Evolutionary conservation across 2,888 invertebrate genomes (phyloP), one percentile per base, ranked within the genome.

Genomic region (Papilio demoleus): DNA sequence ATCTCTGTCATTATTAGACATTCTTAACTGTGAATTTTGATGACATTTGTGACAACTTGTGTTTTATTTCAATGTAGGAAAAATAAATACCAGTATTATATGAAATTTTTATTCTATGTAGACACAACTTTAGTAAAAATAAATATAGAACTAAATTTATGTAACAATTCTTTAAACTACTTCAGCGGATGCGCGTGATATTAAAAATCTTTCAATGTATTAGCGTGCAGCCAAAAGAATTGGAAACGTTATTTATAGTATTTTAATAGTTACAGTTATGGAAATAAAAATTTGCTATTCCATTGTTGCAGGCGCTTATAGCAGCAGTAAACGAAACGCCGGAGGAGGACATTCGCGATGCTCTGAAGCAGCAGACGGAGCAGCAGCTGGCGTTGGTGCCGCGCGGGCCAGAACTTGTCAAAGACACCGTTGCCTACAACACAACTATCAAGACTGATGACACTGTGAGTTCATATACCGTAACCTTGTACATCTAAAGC

Each of bases 361-460:
- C 96, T 76, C 90, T 97, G 79, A 94, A 93, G 75, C 92, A 93
- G 45, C 93, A 93, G 78, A 92, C 94, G n/a, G 94, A 94, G 73
- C 90, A 93, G 72, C 93, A 94, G 80, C 85, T 93, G 75, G 94
- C 94, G 76, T 80, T 96, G 79, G 94, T 95, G 71, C 93, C 95
- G 53, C 92, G 93, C 11, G 96, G 96, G 45, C 96, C 97, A 0
- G 93, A 94, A 71, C 89, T 97, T 71, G 93, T 97, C 65, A 95
- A 95, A 80, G 97, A 97, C 79, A 95, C 96, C 40, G 93, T 94
- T 73, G 95, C 95, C 74, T 95, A 95, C 76, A 95, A 95, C 76
- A 97, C 97, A 84, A 96, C 96, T 64, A 95, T 96, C 82, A 97
- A 97, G 85, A 97, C 97, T 72, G 97, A 97, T 93, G 97, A 97